These are phyloP conservation scores for Tromatobia lineatoria DNA, from an alignment of 2,888 invertebrate genomes.

Conservation along the genomic window DNA sequence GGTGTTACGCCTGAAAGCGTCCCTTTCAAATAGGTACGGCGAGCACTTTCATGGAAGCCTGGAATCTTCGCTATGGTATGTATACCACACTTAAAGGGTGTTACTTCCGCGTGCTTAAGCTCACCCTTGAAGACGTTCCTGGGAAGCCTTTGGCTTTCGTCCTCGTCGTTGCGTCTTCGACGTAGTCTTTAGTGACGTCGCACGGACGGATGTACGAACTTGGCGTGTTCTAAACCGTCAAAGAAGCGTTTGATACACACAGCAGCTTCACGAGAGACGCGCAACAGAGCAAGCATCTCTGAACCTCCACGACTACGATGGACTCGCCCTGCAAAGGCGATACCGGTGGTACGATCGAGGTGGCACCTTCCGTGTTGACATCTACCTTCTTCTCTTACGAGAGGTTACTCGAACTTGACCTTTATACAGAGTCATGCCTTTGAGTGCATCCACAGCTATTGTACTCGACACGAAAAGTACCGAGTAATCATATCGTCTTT, in stretches of 20 bases:
- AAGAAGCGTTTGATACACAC: conserved; percentile 69
- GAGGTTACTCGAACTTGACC: conserved; percentile 28
- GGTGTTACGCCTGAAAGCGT: conserved; percentile 33
- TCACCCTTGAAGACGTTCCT: conserved; percentile 65
- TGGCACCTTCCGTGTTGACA: not conserved
- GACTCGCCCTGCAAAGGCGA: conserved; percentile 5
- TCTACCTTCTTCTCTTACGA: not conserved
- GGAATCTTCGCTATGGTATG: conserved; percentile 64
- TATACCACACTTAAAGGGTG: conserved; percentile 63
- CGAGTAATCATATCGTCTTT: not conserved
- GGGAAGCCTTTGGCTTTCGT: conserved; percentile 65
- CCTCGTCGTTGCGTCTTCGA: conserved; percentile 37
- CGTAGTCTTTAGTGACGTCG: conserved; percentile 20
- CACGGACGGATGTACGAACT: conserved; percentile 44
- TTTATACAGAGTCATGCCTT: not conserved
- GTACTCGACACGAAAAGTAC: not conserved
- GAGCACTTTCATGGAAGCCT: conserved; percentile 38
- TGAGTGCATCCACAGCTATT: not conserved
- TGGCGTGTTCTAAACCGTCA: conserved; percentile 61
- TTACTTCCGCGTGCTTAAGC: conserved; percentile 73
- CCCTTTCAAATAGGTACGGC: conserved; percentile 19
- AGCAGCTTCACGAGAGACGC: conserved; percentile 24
- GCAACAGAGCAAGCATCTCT: conserved; percentile 10
- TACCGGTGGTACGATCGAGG: not conserved
- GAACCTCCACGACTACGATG: conserved; percentile 4